These are phyloP conservation scores for Dermolepida albohirtum DNA, from an alignment of 2,888 invertebrate genomes.

Conservation along the genomic window DNA sequence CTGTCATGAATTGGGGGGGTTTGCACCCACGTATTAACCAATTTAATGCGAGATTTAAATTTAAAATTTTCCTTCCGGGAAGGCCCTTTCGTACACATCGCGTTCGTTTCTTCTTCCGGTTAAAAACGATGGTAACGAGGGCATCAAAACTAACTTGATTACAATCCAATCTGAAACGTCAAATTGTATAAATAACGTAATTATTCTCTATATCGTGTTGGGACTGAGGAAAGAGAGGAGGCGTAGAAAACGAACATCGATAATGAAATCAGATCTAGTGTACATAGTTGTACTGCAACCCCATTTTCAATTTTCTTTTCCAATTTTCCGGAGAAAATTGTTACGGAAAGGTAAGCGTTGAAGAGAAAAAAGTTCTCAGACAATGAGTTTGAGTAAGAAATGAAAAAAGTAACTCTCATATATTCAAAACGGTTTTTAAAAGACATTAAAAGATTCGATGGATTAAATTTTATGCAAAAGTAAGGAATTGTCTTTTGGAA, in stretches of 20 bases:
- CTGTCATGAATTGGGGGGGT: not conserved
- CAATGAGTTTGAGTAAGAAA: constrained; percentile 7
- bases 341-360: constrained; percentile 36
- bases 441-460: not conserved
- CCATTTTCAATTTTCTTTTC: constrained; percentile 33
- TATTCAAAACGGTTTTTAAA: constrained; percentile 22
- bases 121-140: not conserved
- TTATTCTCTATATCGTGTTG: constrained; percentile 36
- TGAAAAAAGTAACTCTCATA: constrained; percentile 10
- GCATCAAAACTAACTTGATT: constrained; percentile 37
- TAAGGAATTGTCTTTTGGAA: constrained; percentile 3
- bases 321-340: constrained; percentile 35
- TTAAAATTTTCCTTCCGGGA: constrained; percentile 38
- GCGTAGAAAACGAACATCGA: constrained; percentile 23
- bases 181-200: constrained; percentile 45
- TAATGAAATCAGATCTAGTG: constrained; percentile 21
- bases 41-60: constrained; percentile 39
- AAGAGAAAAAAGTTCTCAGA: constrained; percentile 18
- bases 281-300: constrained; percentile 26
- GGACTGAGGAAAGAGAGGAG: not conserved
- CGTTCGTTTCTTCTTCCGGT: constrained; percentile 13
- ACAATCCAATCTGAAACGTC: constrained; percentile 45
- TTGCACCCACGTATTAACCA: constrained; percentile 22
- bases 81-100: constrained; percentile 14
- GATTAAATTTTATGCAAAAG: not conserved